Evolutionary conservation across 2,113 vertebrate species (phyloP).

Genomic region (Zosterops pallidus): DNA sequence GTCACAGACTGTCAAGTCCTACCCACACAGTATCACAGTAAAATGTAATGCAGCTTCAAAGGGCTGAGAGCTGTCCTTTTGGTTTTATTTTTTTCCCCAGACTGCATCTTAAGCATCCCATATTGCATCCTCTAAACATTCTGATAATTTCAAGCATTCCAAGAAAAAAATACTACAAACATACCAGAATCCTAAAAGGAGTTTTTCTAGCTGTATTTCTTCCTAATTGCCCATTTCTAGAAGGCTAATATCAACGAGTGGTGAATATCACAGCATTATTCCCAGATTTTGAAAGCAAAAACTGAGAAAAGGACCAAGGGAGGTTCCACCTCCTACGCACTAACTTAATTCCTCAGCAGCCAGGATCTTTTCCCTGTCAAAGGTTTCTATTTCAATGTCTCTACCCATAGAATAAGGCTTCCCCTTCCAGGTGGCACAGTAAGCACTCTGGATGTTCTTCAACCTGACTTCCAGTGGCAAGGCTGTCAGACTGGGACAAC

Average conservation of each 20-base stretch:
- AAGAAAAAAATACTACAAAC: neutral
- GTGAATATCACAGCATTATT: neutral
- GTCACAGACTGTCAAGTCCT: neutral
- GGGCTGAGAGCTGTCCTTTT: neutral
- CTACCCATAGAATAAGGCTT: neutral
- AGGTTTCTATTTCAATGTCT: neutral
- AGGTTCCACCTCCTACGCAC: neutral
- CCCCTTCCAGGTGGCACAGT: neutral
- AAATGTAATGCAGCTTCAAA: neutral
- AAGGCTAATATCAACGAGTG: neutral
- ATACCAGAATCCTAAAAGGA: neutral
- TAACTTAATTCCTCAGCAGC: neutral
- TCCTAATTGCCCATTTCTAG: neutral
- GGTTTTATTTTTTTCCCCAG: neutral
- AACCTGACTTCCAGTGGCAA: neutral
- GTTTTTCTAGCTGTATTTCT: neutral
- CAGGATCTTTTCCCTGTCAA: neutral
- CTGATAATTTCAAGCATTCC: neutral
- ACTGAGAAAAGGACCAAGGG: neutral
- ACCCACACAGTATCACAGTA: rapidly evolving
- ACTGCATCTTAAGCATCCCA: neutral
- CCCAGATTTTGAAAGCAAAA: neutral
- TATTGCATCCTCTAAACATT: neutral
- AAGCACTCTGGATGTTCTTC: neutral
- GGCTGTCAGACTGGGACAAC: neutral